These are phyloP conservation scores for Aphaenogaster rudis DNA, from an alignment of 1,140 invertebrate genomes.

Conservation along the genomic window DNA sequence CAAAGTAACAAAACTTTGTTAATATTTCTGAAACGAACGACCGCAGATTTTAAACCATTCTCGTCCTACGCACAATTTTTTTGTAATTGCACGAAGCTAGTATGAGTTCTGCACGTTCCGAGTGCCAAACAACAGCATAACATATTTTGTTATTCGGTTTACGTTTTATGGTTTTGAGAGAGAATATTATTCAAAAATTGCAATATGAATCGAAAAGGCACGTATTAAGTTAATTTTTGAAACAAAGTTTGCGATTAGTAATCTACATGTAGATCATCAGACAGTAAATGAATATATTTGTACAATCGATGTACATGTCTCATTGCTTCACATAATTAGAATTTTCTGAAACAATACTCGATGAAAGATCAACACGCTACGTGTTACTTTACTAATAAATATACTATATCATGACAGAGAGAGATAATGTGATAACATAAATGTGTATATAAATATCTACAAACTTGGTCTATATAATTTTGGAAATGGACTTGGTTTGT, in stretches of 20 bases:
- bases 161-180: background rate
- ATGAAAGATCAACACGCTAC: background rate
- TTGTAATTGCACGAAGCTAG: slow-evolving; percentile 17
- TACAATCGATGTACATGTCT: background rate
- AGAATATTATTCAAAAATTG: background rate
- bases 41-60: slow-evolving; percentile 4
- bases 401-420: background rate
- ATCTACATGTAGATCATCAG: background rate
- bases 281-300: background rate
- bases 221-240: background rate
- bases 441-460: background rate
- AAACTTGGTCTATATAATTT: slow-evolving; percentile 8
- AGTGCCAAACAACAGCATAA: slow-evolving; percentile 40
- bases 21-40: slow-evolving; percentile 19
- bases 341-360: background rate
- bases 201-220: background rate
- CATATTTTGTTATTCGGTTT: slow-evolving; percentile 33
- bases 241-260: background rate
- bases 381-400: background rate
- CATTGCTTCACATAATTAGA: background rate
- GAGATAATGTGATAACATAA: background rate
- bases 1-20: background rate
- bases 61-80: background rate
- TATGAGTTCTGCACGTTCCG: slow-evolving; percentile 7
- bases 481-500: background rate